Evolutionary conservation across 2,888 invertebrate genomes (phyloP).

Genomic region (Synergus gifuensis): DNA sequence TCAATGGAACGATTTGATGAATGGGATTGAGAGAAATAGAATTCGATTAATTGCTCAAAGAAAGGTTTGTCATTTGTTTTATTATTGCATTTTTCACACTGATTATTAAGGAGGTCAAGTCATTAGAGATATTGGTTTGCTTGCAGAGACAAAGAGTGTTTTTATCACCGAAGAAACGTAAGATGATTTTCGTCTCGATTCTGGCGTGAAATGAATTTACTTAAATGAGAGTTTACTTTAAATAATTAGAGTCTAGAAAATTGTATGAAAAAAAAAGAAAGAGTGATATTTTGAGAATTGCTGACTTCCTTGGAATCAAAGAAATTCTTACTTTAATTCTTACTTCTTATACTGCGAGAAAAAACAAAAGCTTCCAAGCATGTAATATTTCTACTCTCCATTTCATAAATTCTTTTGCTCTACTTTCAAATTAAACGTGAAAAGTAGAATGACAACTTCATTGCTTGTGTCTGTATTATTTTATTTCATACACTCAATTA

Average conservation of each 20-base stretch:
- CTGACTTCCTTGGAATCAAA: not conserved
- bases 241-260: constrained; percentile 5
- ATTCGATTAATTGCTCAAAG: not conserved
- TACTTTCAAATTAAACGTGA: constrained; percentile 14
- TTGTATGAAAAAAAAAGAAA: not conserved
- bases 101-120: constrained; percentile 31
- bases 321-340: constrained; percentile 6
- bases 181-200: not conserved
- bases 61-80: constrained; percentile 5
- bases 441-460: constrained; percentile 4
- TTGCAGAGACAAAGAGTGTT: constrained; percentile 1
- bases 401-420: constrained; percentile 39
- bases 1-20: constrained; percentile 20
- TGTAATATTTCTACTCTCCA: constrained; percentile 33
- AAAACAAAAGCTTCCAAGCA: constrained; percentile 8
- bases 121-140: constrained; percentile 12
- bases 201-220: not conserved
- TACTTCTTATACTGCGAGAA: not conserved
- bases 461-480: not conserved
- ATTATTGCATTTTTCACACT: constrained; percentile 28
- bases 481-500: too few relatives aligned
- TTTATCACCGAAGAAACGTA: constrained; percentile 8
- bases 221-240: not conserved
- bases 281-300: not conserved
- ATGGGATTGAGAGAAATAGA: not conserved